Evolutionary conservation across 2,888 invertebrate genomes (phyloP).

Genomic region (Chrysina gloriosa): DNA sequence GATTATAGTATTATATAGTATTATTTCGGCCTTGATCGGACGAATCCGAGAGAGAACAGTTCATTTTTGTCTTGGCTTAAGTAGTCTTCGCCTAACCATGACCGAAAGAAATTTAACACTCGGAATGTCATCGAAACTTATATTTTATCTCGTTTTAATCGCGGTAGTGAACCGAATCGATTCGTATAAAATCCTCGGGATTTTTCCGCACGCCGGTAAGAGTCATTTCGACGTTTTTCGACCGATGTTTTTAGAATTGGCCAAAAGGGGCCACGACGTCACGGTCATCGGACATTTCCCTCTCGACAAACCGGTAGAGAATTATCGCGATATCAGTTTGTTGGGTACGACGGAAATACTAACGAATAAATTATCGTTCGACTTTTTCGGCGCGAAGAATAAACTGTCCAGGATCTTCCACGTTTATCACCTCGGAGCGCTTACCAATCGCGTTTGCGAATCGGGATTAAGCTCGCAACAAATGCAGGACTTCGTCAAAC

Average conservation of each 20-base stretch:
- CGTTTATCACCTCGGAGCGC: not conserved
- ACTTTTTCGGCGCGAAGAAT: not conserved
- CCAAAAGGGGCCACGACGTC: constrained; percentile 73
- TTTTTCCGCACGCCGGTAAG: constrained; percentile 76
- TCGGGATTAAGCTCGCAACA: constrained; percentile 56
- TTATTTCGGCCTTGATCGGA: too few relatives aligned
- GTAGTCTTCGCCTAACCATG: too few relatives aligned
- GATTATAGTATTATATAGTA: too few relatives aligned
- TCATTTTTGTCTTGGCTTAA: too few relatives aligned
- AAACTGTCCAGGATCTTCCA: constrained; percentile 18
- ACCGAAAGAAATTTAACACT: too few relatives aligned
- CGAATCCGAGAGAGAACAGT: too few relatives aligned
- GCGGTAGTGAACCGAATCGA: not conserved
- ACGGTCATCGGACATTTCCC: constrained; percentile 77
- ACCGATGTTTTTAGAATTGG: constrained; percentile 72
- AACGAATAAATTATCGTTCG: constrained; percentile 27
- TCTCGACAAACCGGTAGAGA: constrained; percentile 25
- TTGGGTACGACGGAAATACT: constrained; percentile 33
- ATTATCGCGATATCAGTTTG: constrained; percentile 47
- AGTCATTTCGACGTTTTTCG: constrained; percentile 78
- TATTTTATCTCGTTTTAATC: not conserved
- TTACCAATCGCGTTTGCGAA: constrained; percentile 40
- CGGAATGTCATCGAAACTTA: too few relatives aligned
- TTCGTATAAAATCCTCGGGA: constrained; percentile 70
- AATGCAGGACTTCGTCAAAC: constrained; percentile 59